Evolutionary conservation across 2,113 vertebrate species (phyloP).

Genomic region (Engraulis encrasicolus): DNA sequence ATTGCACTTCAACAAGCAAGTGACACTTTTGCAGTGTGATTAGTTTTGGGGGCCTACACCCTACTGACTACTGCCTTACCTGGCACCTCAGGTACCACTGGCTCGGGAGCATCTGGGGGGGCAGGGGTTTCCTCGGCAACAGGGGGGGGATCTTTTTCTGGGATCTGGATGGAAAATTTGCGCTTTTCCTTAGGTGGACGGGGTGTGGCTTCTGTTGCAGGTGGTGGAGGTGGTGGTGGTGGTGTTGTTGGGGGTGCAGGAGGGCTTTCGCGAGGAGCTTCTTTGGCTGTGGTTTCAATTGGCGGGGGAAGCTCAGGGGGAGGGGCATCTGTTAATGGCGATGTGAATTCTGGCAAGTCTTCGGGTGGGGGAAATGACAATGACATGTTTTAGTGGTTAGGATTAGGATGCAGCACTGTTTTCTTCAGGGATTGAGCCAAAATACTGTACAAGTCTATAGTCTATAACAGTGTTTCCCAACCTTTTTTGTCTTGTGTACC

Average conservation of each 20-base stretch:
- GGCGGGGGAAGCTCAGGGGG: not conserved
- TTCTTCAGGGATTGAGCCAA: not conserved
- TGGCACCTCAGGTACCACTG: not conserved
- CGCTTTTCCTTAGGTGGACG: not conserved
- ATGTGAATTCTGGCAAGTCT: not conserved
- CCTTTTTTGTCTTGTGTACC: no score
- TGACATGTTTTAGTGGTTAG: not conserved
- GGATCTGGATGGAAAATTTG: no score
- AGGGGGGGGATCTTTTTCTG: not conserved
- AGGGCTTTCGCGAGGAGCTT: not conserved
- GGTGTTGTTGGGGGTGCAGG: not conserved
- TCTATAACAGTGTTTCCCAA: no score
- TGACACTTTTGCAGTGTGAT: not conserved
- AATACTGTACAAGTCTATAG: not conserved
- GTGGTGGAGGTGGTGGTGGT: not conserved
- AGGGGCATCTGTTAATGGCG: slow-evolving; percentile 9
- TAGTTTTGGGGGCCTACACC: not conserved
- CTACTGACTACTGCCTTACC: not conserved
- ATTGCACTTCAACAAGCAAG: no score
- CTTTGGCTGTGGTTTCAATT: not conserved
- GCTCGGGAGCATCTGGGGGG: not conserved
- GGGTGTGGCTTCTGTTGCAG: not conserved
- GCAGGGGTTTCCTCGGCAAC: not conserved
- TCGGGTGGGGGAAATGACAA: not conserved
- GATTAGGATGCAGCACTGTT: not conserved